Percentiles rank a stretch among this genome's conserved stretches.
These are phyloP conservation scores for Drosophila koepferae DNA, from an alignment of 2,888 invertebrate species.

Conservation along the genomic window DNA sequence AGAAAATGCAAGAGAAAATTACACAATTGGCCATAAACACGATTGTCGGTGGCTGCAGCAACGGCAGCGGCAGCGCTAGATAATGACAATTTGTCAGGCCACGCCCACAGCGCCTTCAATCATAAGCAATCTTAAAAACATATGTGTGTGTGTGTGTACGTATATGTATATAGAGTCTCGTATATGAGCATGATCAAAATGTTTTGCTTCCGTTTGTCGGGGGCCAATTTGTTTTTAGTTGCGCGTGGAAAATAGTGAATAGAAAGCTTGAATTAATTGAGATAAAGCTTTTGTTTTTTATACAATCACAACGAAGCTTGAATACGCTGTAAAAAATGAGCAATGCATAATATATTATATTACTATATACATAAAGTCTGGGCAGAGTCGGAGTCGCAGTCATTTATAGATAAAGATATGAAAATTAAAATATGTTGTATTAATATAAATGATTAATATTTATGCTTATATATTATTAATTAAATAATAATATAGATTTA, in stretches of 20 bases:
- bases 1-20: conserved; percentile 61
- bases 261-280: conserved; percentile 27
- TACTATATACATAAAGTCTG: neutral
- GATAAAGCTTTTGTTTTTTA: neutral
- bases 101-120: conserved; percentile 42
- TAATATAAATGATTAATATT: too few species aligned
- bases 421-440: too few species aligned
- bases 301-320: conserved; percentile 5
- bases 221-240: conserved; percentile 38
- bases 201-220: conserved; percentile 61
- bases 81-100: conserved; percentile 55
- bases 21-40: conserved; percentile 72
- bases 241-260: conserved; percentile 47
- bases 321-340: neutral
- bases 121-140: conserved; percentile 27
- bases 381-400: too few species aligned
- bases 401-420: too few species aligned
- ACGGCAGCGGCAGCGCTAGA: conserved; percentile 27
- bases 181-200: conserved; percentile 13
- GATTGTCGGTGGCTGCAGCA: conserved; percentile 36
- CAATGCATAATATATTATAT: neutral
- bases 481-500: too few species aligned
- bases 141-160: neutral
- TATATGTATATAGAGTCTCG: neutral
- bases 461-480: too few species aligned